Conservation (phyloP, 64 coral and sea anemone species). For the Platygyra sinensis region DNA sequence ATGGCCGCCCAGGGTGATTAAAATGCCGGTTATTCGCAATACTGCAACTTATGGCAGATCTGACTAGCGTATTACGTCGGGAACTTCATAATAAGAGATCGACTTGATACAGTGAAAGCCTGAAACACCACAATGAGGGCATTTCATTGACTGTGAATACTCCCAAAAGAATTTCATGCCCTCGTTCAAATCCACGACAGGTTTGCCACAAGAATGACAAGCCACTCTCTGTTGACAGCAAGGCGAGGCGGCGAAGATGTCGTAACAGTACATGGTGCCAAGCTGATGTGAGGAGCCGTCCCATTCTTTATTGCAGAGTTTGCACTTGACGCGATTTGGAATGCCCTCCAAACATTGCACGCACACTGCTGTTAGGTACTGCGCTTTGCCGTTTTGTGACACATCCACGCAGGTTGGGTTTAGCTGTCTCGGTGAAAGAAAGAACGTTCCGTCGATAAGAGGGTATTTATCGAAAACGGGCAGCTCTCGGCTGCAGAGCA, state of each 20-base stretch:
- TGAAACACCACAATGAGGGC: conserved; percentile 93
- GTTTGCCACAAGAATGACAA: conserved; percentile 91
- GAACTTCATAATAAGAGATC: conserved; percentile 40
- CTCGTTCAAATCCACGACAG: conserved; percentile 70
- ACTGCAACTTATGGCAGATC: not conserved
- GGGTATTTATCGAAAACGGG: conserved; percentile 98
- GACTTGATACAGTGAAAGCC: conserved; percentile 97
- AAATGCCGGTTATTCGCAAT: not conserved
- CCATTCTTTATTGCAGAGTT: conserved; percentile 90
- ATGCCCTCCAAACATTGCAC: conserved; percentile 94
- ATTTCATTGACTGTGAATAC: conserved; percentile 85
- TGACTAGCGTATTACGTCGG: not conserved
- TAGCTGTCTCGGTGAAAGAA: conserved; percentile 87
- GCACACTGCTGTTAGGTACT: conserved; percentile 92
- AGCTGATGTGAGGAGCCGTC: conserved; percentile 95
- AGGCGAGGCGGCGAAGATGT: conserved; percentile 97
- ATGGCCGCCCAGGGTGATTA: not conserved
- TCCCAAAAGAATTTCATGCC: conserved; percentile 89
- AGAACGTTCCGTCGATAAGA: conserved; percentile 95
- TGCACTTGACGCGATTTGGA: conserved; percentile 91
- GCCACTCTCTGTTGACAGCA: conserved; percentile 89
- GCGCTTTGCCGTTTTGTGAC: conserved; percentile 76
- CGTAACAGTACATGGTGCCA: conserved; percentile 91
- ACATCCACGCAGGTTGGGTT: conserved; percentile 79
- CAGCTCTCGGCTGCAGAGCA: conserved; percentile 83